Conservation (phyloP, 2,797 vertebrate species). For the Liasis olivaceus region DNA sequence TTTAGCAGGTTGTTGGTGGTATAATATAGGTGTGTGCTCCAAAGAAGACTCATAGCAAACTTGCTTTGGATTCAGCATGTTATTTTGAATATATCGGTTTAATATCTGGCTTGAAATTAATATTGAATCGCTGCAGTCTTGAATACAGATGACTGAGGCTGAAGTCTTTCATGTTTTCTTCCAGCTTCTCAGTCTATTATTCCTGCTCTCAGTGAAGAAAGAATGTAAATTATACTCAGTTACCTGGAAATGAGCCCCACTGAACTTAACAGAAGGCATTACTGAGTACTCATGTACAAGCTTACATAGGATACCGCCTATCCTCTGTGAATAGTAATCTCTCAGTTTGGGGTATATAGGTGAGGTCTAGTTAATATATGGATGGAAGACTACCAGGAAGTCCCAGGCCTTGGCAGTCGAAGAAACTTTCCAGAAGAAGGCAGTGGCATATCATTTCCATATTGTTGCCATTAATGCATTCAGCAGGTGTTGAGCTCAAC, state of each 20-base stretch:
- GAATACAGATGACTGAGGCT: background rate
- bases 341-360: background rate
- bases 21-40: background rate
- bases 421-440: no score
- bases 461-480: background rate
- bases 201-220: background rate
- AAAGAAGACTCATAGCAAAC: background rate
- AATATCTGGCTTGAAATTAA: background rate
- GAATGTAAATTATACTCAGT: background rate
- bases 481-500: background rate
- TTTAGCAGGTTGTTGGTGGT: background rate
- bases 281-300: background rate
- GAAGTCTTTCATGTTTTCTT: background rate
- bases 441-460: no score
- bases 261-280: background rate
- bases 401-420: no score
- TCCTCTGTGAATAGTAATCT: background rate
- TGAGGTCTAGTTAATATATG: background rate
- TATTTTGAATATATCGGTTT: background rate
- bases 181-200: accelerated
- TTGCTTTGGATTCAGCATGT: background rate
- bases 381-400: no score
- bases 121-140: background rate
- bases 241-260: background rate
- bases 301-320: background rate